phyloP scores from a whole-genome alignment of 2,113 vertebrate genomes.

The Rissa tridactyla region DNA sequence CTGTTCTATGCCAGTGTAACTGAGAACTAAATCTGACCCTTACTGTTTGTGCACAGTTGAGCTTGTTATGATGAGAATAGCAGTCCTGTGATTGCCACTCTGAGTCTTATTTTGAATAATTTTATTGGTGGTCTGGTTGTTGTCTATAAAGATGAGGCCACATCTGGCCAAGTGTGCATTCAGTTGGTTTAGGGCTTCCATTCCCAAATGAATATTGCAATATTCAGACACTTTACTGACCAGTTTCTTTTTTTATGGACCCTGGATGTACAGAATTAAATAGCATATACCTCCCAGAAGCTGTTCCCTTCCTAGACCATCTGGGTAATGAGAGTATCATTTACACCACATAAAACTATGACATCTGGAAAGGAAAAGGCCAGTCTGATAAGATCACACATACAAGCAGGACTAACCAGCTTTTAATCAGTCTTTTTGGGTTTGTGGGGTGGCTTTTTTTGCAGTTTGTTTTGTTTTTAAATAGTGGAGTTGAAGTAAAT shows the following conservation, averaged over 20 bases:
- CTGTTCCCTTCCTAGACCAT: slow-evolving; percentile 49
- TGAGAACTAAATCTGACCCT: not conserved
- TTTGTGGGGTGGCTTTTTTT: not conserved
- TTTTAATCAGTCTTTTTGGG: not conserved
- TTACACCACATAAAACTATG: slow-evolving; percentile 62
- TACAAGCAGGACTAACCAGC: not conserved
- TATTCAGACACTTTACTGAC: slow-evolving; percentile 53
- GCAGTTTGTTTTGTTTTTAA: not conserved
- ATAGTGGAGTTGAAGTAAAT: not conserved
- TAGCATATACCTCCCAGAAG: slow-evolving; percentile 58
- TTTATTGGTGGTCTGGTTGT: slow-evolving; percentile 56
- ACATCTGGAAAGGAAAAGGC: slow-evolving; percentile 61
- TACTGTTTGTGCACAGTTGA: not conserved
- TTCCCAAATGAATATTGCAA: slow-evolving; percentile 6
- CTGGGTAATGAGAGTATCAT: slow-evolving; percentile 60
- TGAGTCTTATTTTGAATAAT: slow-evolving; percentile 42
- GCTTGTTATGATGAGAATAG: slow-evolving; percentile 35
- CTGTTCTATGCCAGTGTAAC: not conserved
- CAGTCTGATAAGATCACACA: slow-evolving; percentile 53
- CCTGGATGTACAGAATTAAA: slow-evolving; percentile 30
- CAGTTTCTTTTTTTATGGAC: slow-evolving; percentile 57
- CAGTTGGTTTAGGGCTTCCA: slow-evolving; percentile 9
- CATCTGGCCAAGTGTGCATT: slow-evolving; percentile 52
- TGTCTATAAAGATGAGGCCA: slow-evolving; percentile 43
- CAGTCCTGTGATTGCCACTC: slow-evolving; percentile 30